Evolutionary conservation across 2,797 vertebrate species (phyloP).

Genomic region (Lepidocolaptes lacrymiger): DNA sequence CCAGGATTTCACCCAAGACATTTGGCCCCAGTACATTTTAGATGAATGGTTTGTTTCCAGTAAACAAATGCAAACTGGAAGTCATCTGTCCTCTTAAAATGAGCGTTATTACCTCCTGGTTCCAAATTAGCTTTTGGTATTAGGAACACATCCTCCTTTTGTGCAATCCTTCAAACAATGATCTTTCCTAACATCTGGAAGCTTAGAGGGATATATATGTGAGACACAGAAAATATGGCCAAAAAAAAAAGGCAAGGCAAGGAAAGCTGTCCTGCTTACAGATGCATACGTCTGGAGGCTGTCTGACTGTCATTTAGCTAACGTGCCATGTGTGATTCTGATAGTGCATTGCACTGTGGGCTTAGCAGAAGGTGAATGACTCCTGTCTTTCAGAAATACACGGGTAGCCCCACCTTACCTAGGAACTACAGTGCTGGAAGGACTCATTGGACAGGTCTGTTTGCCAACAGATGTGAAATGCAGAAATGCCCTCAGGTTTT

Average conservation of each 20-base stretch:
- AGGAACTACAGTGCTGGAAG: neutral
- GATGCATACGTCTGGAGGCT: neutral
- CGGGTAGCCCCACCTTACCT: neutral
- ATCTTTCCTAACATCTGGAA: neutral
- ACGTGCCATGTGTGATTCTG: neutral
- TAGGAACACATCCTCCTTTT: neutral
- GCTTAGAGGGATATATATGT: neutral
- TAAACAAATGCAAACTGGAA: constrained; percentile 11
- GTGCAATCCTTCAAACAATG: neutral
- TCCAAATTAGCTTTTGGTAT: neutral
- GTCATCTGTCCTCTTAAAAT: neutral
- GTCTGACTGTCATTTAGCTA: neutral
- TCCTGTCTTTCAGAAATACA: neutral
- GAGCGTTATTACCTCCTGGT: neutral
- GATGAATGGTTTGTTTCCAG: constrained; percentile 9
- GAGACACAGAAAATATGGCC: neutral
- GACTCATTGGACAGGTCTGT: neutral
- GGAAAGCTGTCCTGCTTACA: neutral
- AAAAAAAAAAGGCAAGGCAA: too few relatives aligned
- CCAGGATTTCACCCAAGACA: neutral
- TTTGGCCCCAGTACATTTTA: neutral
- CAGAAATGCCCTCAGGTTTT: neutral
- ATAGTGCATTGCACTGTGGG: fast-evolving
- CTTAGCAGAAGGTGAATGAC: neutral
- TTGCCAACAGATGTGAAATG: neutral